Conservation (phyloP, 2,888 invertebrate species). For the Dicycla oo region DNA sequence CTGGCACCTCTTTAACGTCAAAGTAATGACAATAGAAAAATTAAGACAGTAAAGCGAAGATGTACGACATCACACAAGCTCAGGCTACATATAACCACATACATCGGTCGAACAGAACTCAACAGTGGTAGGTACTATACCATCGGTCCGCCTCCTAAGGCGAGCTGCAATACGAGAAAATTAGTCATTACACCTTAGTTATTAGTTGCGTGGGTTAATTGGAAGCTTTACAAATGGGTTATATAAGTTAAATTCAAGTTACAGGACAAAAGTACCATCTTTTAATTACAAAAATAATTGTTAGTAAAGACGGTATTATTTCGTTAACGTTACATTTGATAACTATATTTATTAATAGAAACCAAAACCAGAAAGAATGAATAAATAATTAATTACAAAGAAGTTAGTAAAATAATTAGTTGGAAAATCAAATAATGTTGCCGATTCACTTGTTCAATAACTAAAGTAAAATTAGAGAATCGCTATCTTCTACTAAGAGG, state of each 20-base stretch:
- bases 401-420: conserved; percentile 20
- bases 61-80: conserved; percentile 57
- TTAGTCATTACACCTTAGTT: conserved; percentile 49
- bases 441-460: too few relatives aligned
- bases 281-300: background rate
- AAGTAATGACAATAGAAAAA: conserved; percentile 27
- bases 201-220: conserved; percentile 45
- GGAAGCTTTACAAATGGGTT: background rate
- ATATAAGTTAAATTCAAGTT: background rate
- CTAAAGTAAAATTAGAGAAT: too few relatives aligned
- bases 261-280: background rate
- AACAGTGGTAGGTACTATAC: conserved; percentile 85
- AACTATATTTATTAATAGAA: background rate
- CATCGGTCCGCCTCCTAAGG: conserved; percentile 80
- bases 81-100: conserved; percentile 62
- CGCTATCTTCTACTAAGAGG: too few relatives aligned
- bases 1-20: conserved; percentile 10
- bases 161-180: conserved; percentile 78
- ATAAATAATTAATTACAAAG: conserved; percentile 1
- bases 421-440: background rate
- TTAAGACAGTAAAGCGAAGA: conserved; percentile 50
- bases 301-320: background rate
- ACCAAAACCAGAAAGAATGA: conserved; percentile 7
- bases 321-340: background rate
- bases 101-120: conserved; percentile 68